A percentile compares a stretch with the other conserved stretches of the same genome.
Evolutionary conservation across 2,797 vertebrate genomes (phyloP).

Genomic region (Linurgus olivaceus): DNA sequence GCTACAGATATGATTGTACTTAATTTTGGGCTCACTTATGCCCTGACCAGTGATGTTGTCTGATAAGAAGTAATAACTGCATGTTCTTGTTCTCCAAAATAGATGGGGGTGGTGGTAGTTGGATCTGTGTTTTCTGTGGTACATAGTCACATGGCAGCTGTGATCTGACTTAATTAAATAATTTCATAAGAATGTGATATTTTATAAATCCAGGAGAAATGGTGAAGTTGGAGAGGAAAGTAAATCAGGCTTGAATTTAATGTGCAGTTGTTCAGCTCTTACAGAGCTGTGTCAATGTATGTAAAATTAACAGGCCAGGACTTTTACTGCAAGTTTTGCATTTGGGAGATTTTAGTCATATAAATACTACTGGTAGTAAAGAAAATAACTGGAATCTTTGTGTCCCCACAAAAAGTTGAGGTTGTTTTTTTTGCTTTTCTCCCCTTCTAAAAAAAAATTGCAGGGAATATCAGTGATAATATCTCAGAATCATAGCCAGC

Average conservation of each 20-base stretch:
- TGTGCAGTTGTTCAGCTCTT: neutral
- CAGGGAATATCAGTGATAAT: neutral
- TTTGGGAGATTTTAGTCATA: neutral
- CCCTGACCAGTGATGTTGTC: neutral
- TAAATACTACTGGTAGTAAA: neutral
- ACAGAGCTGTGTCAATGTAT: neutral
- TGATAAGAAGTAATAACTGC: neutral
- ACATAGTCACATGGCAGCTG: neutral
- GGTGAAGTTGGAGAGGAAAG: neutral
- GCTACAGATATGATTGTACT: neutral
- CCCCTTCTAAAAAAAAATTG: accelerated
- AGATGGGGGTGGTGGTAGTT: neutral
- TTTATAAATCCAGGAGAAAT: neutral
- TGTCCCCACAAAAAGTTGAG: neutral
- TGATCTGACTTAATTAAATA: neutral
- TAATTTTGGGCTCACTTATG: neutral
- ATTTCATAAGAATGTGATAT: neutral
- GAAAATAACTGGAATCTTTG: neutral
- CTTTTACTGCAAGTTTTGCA: neutral
- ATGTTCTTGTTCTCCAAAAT: neutral
- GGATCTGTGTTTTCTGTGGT: neutral
- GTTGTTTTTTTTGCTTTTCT: neutral
- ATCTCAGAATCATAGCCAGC: neutral
- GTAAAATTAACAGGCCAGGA: neutral
- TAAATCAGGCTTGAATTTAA: neutral